Base-by-base conservation (phyloP, 2,888 invertebrate genomes). In the Tenthredo amoena region DNA sequence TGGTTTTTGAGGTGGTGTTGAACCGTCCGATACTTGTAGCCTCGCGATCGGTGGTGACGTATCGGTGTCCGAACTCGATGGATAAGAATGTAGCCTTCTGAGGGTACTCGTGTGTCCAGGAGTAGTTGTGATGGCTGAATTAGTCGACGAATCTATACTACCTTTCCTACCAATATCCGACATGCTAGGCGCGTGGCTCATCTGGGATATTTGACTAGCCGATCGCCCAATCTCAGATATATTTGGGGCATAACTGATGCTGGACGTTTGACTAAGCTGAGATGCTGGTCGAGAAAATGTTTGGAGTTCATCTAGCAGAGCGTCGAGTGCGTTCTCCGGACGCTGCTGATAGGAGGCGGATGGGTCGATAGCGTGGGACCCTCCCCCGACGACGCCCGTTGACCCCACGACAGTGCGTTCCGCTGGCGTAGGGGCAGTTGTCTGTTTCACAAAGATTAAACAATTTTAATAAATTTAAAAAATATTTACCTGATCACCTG, bases 321-420 rank as follows among this genome's bases (percentile, higher is more conserved):
- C 98, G 96, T 98, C 98, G 97, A 98, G 98, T 96, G 98, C 98
- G 97, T 98, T 98, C 96, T 98, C 98, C 95, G 97, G 95, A 95
- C 97, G 96, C 94, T 95, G 95, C 94, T 94, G 92, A 94, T 95
- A 94, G 94, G 94, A 86, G 94, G 94, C 85, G 95, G 92, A 87
- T 93, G 93, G 88, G 95, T 95, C 94, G 95, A 94, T 90, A 95
- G 94, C 88, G 94, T 95, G 93, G 94, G 94, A 88, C 95, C 95
- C 94, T 95, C 94, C 95, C 95, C 95, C 94, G 95, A 95, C 89
- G 95, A 95, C 91, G 95, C 95, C 91, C 95, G 95, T 91, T 94
- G 94, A 93, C 94, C 94, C 95, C 95, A 96, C 92, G 95, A 94
- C 93, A 95, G 94, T 91, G 92, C 93, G 93, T 93, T 94, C 94